Conservation (phyloP, 1,140 invertebrate species). For the Nephila pilipes region DNA sequence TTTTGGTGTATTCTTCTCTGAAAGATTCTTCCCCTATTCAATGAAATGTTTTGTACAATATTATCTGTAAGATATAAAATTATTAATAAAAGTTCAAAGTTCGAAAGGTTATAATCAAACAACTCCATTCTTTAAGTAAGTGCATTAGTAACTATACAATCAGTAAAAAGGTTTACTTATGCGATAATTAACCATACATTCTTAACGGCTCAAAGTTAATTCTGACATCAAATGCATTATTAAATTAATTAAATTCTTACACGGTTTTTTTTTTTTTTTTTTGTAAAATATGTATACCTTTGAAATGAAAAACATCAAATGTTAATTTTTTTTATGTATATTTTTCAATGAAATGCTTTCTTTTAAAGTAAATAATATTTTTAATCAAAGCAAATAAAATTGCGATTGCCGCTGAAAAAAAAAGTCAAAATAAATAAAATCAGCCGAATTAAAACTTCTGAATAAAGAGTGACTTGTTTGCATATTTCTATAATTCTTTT, state of each 20-base stretch:
- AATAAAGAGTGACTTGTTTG: not conserved
- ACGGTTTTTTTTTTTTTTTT: too few relatives aligned
- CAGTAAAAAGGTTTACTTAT: too few relatives aligned
- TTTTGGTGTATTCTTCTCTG: too few relatives aligned
- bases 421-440: not conserved
- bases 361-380: not conserved
- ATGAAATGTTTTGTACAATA: too few relatives aligned
- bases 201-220: too few relatives aligned
- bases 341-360: not conserved
- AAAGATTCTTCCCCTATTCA: too few relatives aligned
- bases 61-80: too few relatives aligned
- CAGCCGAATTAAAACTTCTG: not conserved
- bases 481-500: not conserved
- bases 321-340: not conserved
- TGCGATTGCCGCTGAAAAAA: not conserved
- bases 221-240: not conserved
- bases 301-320: not conserved
- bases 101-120: too few relatives aligned
- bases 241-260: not conserved
- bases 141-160: too few relatives aligned
- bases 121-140: too few relatives aligned
- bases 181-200: too few relatives aligned
- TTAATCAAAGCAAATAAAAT: not conserved
- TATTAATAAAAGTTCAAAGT: too few relatives aligned
- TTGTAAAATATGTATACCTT: not conserved